phyloP scores from a whole-genome alignment of 2,113 vertebrate species.

The Melanocharis versteri region DNA sequence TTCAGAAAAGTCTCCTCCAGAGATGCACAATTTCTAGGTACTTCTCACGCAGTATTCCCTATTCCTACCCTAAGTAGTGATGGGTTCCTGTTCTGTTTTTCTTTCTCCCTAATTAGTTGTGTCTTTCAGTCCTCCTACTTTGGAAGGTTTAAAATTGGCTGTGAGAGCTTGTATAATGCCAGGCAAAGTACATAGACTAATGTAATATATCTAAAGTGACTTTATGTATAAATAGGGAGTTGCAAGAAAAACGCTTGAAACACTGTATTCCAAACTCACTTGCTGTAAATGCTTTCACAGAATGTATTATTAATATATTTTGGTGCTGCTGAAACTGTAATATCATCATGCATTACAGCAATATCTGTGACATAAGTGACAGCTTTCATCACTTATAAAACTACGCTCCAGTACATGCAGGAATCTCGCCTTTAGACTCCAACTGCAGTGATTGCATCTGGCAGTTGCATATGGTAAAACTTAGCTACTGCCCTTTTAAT shows the following conservation, averaged over 20 bases:
- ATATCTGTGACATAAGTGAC: slow-evolving; percentile 68
- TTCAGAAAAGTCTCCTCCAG: not conserved
- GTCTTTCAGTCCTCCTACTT: not conserved
- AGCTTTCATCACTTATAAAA: slow-evolving; percentile 68
- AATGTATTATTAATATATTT: slow-evolving; percentile 39
- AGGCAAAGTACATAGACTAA: not conserved
- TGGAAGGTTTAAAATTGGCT: not conserved
- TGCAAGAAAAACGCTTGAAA: not conserved
- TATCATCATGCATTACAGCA: slow-evolving; percentile 56
- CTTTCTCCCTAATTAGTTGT: not conserved
- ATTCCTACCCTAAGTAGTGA: not conserved
- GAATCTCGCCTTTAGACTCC: slow-evolving; percentile 60
- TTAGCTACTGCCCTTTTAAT: slow-evolving; percentile 69
- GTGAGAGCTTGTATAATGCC: not conserved
- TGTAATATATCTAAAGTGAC: not conserved
- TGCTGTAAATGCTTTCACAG: not conserved
- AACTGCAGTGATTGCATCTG: slow-evolving; percentile 68
- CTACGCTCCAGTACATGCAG: slow-evolving; percentile 35
- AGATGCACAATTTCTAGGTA: not conserved
- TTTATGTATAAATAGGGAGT: not conserved
- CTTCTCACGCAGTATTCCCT: not conserved
- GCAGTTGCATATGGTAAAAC: slow-evolving; percentile 71
- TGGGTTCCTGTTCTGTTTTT: not conserved
- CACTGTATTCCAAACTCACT: not conserved
- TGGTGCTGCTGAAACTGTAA: slow-evolving; percentile 37